Conservation (phyloP, 2,888 invertebrate species). For the Thecocarcelia acutangulata region DNA sequence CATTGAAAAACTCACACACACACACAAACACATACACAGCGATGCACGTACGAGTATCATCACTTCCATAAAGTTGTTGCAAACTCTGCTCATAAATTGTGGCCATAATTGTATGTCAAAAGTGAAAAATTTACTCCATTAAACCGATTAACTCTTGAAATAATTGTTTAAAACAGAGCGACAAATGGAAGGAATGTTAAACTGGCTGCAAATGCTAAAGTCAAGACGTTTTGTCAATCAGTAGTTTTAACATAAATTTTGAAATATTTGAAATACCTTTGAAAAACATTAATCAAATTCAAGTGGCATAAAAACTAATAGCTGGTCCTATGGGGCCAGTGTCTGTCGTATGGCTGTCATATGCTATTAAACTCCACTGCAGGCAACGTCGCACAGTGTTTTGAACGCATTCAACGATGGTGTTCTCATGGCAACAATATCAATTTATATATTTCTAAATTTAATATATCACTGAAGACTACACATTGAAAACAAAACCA, state of each 20-base stretch:
- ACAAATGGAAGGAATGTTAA: conserved; percentile 5
- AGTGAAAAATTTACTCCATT: conserved; percentile 73
- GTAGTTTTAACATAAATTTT: neutral
- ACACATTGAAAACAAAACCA: too few species aligned
- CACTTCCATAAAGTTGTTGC: conserved; percentile 29
- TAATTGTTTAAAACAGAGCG: neutral
- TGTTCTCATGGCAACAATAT: too few species aligned
- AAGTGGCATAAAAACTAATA: neutral
- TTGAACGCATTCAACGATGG: too few species aligned
- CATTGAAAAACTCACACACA: neutral
- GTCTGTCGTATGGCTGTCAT: too few species aligned
- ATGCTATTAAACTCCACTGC: too few species aligned
- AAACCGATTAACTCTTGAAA: conserved; percentile 49
- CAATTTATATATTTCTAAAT: too few species aligned
- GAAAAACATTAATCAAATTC: neutral
- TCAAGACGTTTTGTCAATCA: neutral
- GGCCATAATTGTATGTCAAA: conserved; percentile 75
- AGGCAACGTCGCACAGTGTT: too few species aligned
- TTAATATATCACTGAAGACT: too few species aligned
- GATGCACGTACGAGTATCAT: conserved; percentile 23
- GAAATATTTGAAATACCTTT: neutral
- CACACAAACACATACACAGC: too few species aligned
- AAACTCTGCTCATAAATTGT: conserved; percentile 54
- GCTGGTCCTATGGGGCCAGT: neutral
- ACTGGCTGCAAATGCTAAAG: conserved; percentile 11